phyloP scores from a whole-genome alignment of 2,888 invertebrate species.

The Eristalis intricaria region DNA sequence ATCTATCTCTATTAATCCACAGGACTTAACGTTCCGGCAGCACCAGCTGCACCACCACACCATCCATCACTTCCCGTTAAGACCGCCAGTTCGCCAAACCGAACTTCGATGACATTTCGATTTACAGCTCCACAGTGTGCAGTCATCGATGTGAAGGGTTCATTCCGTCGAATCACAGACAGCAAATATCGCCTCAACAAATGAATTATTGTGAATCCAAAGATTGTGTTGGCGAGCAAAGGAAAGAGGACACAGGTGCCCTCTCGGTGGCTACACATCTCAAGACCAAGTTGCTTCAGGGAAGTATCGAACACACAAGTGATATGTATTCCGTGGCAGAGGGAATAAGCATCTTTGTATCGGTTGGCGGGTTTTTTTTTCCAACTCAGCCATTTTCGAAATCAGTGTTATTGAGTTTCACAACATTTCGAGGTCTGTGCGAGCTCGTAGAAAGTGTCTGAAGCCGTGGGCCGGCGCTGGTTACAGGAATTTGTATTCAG shows the following conservation, averaged over 20 bases:
- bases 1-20: too few species aligned
- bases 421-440: slow-evolving; percentile 19
- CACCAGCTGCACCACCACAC: not conserved
- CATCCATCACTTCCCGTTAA: not conserved
- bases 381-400: slow-evolving; percentile 15
- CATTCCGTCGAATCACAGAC: not conserved
- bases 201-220: not conserved
- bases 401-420: slow-evolving; percentile 37
- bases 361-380: not conserved
- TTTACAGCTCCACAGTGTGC: not conserved
- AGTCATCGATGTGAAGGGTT: not conserved
- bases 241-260: not conserved
- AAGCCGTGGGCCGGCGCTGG: not conserved
- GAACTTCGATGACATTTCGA: not conserved
- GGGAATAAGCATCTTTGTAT: not conserved
- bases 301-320: not conserved
- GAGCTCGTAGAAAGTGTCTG: too few species aligned
- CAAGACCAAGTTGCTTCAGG: not conserved
- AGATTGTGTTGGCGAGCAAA: not conserved
- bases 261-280: not conserved
- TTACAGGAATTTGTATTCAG: slow-evolving; percentile 4
- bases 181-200: not conserved
- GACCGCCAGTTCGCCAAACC: not conserved
- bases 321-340: not conserved
- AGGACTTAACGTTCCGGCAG: not conserved